Conservation (phyloP, 2,888 invertebrate species). For the Mactromeris polynyma region DNA sequence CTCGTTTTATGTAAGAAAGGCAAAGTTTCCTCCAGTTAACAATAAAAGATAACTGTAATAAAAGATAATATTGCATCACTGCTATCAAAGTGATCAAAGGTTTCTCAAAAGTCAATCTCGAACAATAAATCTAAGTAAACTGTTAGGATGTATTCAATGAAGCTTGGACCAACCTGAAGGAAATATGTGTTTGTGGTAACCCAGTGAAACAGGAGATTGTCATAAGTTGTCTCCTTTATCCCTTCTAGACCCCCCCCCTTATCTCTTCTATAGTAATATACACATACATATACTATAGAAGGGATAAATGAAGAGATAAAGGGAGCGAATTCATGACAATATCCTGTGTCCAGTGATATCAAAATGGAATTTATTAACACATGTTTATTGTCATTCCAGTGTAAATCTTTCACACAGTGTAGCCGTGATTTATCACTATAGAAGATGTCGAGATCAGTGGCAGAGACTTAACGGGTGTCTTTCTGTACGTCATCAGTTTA, state of each 20-base stretch:
- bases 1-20: too few relatives aligned
- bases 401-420: background rate
- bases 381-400: background rate
- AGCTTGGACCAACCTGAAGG: too few relatives aligned
- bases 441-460: constrained; percentile 17
- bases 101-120: too few relatives aligned
- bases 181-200: too few relatives aligned
- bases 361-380: background rate
- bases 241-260: background rate
- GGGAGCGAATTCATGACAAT: too few relatives aligned
- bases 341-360: too few relatives aligned
- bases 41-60: too few relatives aligned
- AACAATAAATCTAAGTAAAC: too few relatives aligned
- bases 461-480: background rate
- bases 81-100: too few relatives aligned
- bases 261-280: background rate
- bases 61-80: too few relatives aligned
- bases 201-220: background rate
- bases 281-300: background rate
- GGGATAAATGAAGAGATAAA: background rate
- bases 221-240: background rate
- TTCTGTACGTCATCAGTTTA: background rate
- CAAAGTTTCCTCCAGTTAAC: too few relatives aligned
- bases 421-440: constrained; percentile 9
- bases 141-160: too few relatives aligned